Evolutionary conservation across 35 echinoderm and acorn worm genomes (phyloP), one percentile per base, ranked within the genome.

Genomic region (Eucidaris tribuloides): DNA sequence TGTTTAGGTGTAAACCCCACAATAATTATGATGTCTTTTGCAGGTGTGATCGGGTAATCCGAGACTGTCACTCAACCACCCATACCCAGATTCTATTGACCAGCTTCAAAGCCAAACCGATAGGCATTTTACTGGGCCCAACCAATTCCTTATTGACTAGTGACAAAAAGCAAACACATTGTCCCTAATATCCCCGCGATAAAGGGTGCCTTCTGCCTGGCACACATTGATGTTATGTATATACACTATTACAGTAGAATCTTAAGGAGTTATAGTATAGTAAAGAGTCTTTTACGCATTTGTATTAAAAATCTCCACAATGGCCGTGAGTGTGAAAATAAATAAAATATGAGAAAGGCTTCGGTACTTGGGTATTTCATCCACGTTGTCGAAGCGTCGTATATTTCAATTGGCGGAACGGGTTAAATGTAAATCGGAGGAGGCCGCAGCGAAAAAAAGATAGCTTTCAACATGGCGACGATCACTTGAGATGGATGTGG

Each of bases 281-380:
- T 74, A 74, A 74, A 36, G 29, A 74, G 14, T 74, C 68, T 74
- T 74, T 9, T 33, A 40, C 37, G 68, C 68, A 74, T 74, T 74
- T 74, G n/a, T 42, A 74, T 74, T 74, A 74, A n/a, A n/a, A 74
- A 74, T 74, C 68, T 74, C 68, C 35, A 74, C 68, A 42, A 33
- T 27, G 35, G 68, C 68, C 37, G 29, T 35, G 68, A 44, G 68
- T 42, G 68, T 74, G 68, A 74, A 74, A 74, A 74, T 74, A 74
- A 74, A 74, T 74, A 74, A 44, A 74, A 74, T 74, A 74, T 74
- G 68, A 74, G 68, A 74, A 74, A 27, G 68, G 68, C 68, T 74
- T 74, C 68, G 68, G 68, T 74, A 74, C 68, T 74, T 74, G 38
- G 68, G 68, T 40, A 74, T 74, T 74, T 74, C 68, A 74, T 74